Base-by-base conservation (phyloP, 2,888 invertebrate species). In the Pachliopta kotzebuea region DNA sequence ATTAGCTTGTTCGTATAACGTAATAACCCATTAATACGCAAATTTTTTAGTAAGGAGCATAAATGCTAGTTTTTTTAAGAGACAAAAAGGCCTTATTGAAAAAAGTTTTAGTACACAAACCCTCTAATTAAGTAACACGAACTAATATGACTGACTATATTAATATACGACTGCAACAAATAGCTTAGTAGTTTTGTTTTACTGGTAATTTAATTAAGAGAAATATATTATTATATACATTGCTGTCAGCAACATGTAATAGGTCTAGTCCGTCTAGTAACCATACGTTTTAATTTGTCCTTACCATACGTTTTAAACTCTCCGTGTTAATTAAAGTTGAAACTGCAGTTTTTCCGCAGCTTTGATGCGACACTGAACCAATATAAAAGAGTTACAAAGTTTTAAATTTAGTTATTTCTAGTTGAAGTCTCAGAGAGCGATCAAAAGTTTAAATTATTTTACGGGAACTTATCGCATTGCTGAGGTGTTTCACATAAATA, bases 311-410 rank as follows among this genome's bases (percentile, higher is more conserved):
- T 52, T 52, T 23, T n/a, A 11, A 60, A 42, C 24, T 54, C 3
- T 31, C 17, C 53, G 60, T 60, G n/a, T 60, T 60, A 54, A 60
- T 60, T 60, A 60, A 60, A 60, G 37, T 54, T 60, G 37, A 1
- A 23, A 37, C 17, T 24, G 11, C 37, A 20, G 26, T 24, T 3
- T 26, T 18, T 17, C 54, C 54, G 54, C 6, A 54, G 18, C 60
- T 60, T 24, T 54, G 42, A 60, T 53, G 52, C 60, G 60, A 20
- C 42, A 60, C 42, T n/a, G 54, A 54, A 42, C 54, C 53, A 60
- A 60, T 60, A 60, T 54, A 54, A 60, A 60, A 60, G 23, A 42
- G 42, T 45, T 26, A 42, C 60, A 24, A 54, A 54, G 54, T 60
- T 60, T 54, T 37, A 60, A 54, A 54, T 60, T 53, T 24, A 60